These are phyloP conservation scores for Galbula dea DNA, from an alignment of 2,113 vertebrate genomes.

Conservation along the genomic window DNA sequence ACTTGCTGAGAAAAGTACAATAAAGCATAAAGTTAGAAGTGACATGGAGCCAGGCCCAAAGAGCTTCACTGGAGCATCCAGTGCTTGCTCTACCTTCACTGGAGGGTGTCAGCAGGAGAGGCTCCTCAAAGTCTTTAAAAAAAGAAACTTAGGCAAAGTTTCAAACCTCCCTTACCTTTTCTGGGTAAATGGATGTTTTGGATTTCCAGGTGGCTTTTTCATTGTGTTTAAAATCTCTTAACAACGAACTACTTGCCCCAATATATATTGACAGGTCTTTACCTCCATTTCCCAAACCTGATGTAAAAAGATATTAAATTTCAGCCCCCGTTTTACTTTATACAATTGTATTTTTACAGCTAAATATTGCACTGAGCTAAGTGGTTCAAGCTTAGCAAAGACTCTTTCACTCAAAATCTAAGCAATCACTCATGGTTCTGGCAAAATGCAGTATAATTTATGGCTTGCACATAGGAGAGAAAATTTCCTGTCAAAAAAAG, in stretches of 20 bases:
- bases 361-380: background rate
- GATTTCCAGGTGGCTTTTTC: background rate
- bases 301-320: background rate
- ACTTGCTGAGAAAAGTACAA: conserved; percentile 73
- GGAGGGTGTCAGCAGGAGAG: rapidly evolving
- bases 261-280: background rate
- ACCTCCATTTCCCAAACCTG: background rate
- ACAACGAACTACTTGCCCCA: rapidly evolving
- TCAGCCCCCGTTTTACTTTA: background rate
- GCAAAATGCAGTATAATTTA: conserved; percentile 72
- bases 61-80: background rate
- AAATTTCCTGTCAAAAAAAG: conserved; percentile 78
- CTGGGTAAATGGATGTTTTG: background rate
- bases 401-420: conserved; percentile 23
- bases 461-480: conserved; percentile 38
- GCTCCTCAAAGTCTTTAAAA: background rate
- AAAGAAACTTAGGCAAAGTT: background rate
- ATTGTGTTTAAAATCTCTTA: background rate
- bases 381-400: conserved; percentile 9
- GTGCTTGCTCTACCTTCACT: background rate
- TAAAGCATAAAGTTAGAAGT: conserved; percentile 38
- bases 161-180: background rate
- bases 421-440: conserved; percentile 44
- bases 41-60: background rate
- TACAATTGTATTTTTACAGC: background rate